Evolutionary conservation across 2,113 vertebrate genomes (phyloP), one percentile per base, ranked within the genome.

Genomic region (Sceloporus tristichus): DNA sequence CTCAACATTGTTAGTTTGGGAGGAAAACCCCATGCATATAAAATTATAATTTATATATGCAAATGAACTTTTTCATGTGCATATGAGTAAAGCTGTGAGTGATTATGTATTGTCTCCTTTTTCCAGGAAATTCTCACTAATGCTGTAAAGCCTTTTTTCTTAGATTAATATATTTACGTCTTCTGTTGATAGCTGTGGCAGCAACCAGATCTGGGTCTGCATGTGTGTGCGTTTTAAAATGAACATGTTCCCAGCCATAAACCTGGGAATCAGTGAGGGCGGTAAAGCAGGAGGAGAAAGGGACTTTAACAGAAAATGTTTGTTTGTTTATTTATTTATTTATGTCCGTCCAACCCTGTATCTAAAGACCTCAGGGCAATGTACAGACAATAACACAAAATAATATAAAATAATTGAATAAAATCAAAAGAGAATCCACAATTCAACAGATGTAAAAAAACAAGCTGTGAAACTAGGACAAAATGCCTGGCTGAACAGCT

Each of bases 51-150:
- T 82, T 66, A 82, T 66, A 25, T 65, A 66, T 82, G 79, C 80
- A 82, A 82, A 66, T 82, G 38, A 42, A 66, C 34, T 66, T 38
- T 66, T 66, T 42, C 62, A 66, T 82, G 59, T 82, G 59, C 34
- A 42, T 82, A 82, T 82, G 65, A 66, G 40, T 82, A 40, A 27
- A 66, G 23, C 80, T 82, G 38, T 82, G 66, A 82, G 65, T 82
- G 66, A 65, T 82, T 66, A n/a, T 82, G 23, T 3, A 25, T 65
- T 81, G 34, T 19, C 56, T 81, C 62, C n/a, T 18, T 82, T 66
- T 82, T 82, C 59, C 80, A 82, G 80, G 80, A 82, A 82, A 82
- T 82, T 65, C 59, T 82, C 59, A 5, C 21, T 82, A 73, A 82
- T 82, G 34, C 40, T 38, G 65, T 82, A 82, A 82, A 82, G 70